These are phyloP conservation scores for Porites rus DNA, from an alignment of 92 coral and sea anemone genomes.

Conservation along the genomic window DNA sequence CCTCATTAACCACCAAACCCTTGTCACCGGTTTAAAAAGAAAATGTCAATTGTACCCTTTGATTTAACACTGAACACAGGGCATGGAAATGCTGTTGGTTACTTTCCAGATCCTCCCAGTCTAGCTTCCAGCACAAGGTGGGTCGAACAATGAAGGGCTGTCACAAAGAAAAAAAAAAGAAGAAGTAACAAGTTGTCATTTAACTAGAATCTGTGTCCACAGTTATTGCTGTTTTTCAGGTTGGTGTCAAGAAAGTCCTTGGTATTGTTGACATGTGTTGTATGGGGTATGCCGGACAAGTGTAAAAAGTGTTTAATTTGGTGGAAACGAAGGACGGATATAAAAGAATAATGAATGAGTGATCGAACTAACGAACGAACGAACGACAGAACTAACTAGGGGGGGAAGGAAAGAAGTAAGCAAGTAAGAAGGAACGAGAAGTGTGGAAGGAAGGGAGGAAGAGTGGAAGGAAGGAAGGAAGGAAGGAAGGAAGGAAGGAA, in stretches of 20 bases:
- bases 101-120: slow-evolving; percentile 98
- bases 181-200: neutral
- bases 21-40: neutral
- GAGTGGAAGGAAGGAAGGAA: neutral
- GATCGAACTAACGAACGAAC: too few species aligned
- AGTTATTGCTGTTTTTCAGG: too few species aligned
- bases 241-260: too few species aligned
- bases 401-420: neutral
- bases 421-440: neutral
- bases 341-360: too few species aligned
- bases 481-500: neutral
- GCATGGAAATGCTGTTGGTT: slow-evolving; percentile 94
- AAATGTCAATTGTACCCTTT: slow-evolving; percentile 66
- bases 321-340: too few species aligned
- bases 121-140: slow-evolving; percentile 96
- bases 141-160: slow-evolving; percentile 93
- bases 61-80: slow-evolving; percentile 73
- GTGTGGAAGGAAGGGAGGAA: neutral
- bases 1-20: too few species aligned
- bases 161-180: neutral
- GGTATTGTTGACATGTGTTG: too few species aligned
- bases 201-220: too few species aligned
- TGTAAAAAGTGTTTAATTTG: too few species aligned
- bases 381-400: neutral
- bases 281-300: too few species aligned